Percentiles rank a stretch among this genome's conserved stretches.
Conservation (phyloP, 2,888 invertebrate species). For the Aleiodes leptofemur region DNA sequence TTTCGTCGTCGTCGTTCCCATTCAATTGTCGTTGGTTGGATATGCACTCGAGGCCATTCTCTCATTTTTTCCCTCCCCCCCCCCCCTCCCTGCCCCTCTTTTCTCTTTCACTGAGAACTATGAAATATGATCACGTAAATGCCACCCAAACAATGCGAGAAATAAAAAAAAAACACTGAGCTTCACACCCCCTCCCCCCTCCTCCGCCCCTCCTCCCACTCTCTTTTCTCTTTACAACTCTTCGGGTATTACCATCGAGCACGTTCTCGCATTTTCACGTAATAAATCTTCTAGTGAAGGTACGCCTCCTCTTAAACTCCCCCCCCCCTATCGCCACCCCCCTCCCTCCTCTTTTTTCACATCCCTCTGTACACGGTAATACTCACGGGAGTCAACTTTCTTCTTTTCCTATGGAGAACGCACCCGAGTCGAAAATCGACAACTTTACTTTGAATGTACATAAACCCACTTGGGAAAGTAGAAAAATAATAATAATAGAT, state of each 20-base stretch:
- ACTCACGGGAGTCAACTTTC: slow-evolving; percentile 49
- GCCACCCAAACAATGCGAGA: slow-evolving; percentile 40
- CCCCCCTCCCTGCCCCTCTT: not conserved
- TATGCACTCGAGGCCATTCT: slow-evolving; percentile 33
- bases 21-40: slow-evolving; percentile 16
- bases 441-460: slow-evolving; percentile 43
- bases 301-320: not conserved
- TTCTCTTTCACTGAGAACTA: not conserved
- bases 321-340: not conserved
- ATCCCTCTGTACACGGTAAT: slow-evolving; percentile 31
- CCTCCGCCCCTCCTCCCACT: not conserved
- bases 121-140: slow-evolving; percentile 38
- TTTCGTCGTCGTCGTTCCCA: not conserved
- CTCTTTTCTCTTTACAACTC: slow-evolving; percentile 37
- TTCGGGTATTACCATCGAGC: slow-evolving; percentile 49
- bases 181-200: slow-evolving; percentile 14
- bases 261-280: slow-evolving; percentile 51
- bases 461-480: not conserved
- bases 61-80: not conserved
- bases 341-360: not conserved
- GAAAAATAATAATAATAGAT: slow-evolving; percentile 5
- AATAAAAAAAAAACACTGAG: slow-evolving; percentile 19
- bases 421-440: slow-evolving; percentile 41
- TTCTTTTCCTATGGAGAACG: slow-evolving; percentile 42
- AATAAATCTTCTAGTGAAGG: slow-evolving; percentile 50